Evolutionary conservation across 2,888 invertebrate genomes (phyloP).

Genomic region (Hetaerina titia): DNA sequence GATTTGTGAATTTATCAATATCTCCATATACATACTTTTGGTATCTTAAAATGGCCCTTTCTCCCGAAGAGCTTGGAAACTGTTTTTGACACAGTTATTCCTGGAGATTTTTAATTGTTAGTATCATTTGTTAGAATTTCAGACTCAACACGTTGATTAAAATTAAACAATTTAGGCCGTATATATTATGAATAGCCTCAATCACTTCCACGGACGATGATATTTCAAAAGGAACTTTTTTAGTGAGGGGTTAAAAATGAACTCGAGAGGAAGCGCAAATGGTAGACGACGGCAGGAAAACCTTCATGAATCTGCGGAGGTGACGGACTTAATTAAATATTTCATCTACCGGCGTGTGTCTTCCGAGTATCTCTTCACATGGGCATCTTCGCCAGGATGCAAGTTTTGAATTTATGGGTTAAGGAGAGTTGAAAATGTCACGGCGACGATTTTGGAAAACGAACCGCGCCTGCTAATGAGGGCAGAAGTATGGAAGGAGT

Average conservation of each 20-base stretch:
- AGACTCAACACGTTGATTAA: too few species aligned
- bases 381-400: neutral
- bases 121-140: too few species aligned
- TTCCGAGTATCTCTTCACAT: neutral
- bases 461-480: conserved; percentile 50
- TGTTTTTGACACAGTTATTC: too few species aligned
- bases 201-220: neutral
- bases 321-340: neutral
- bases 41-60: too few species aligned
- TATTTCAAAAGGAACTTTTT: neutral
- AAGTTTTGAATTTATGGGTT: neutral
- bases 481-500: neutral
- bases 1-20: too few species aligned
- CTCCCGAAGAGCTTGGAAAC: too few species aligned
- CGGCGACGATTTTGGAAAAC: conserved; percentile 1
- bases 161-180: too few species aligned
- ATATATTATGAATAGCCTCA: neutral
- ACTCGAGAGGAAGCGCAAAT: neutral
- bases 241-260: neutral
- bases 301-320: neutral
- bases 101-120: too few species aligned
- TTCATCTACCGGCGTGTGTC: neutral
- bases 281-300: neutral
- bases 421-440: conserved; percentile 17
- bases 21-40: too few species aligned